Evolutionary conservation across 2,797 vertebrate species (phyloP), one percentile per base, ranked within the genome.

Genomic region (Sternarchorhynchus goeldii): DNA sequence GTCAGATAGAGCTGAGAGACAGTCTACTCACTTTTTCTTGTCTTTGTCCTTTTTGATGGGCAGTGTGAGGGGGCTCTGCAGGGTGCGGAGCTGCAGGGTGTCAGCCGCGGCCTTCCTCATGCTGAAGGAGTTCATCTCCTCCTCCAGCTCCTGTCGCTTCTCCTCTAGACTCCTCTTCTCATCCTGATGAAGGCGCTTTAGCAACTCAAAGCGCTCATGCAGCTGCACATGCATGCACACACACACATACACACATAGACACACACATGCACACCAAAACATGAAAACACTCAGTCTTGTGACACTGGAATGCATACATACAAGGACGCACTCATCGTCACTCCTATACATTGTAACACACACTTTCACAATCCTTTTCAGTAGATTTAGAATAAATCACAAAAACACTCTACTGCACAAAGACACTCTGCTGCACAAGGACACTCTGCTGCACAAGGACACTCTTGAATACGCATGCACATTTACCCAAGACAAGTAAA

Each of bases 161-260:
- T 98, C 97, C 85, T 99, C 97, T 88, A 99, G 91, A 88, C 93
- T 96, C 86, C 90, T 95, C 84, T 97, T 98, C 90, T 99, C 97
- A 4, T 98, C 97, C 89, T 97, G 95, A 88, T 99, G 97, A 86
- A 96, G 89, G 77, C 94, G 93, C 89, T 99, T 99, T 10, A 99
- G 93, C 87, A 95, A 95, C 89, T 98, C 96, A 76, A 99, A 99
- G 83, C 96, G 96, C 82, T 98, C 96, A 0, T 99, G 97, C 75
- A 99, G 95, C 97, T 99, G 85, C 12, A 83, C 68, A 64, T 60
- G 70, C 12, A 21, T 2, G 5, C 8, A 50, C 45, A 25, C 25
- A 25, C 25, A 25, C 25, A 25, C 25, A 25, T 25, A 25, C 25
- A 25, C 25, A 25, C 25, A 25, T 1, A 25, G 25, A 25, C 25